Base-by-base conservation (phyloP, 2,888 invertebrate species). In the Polyommatus icarus region DNA sequence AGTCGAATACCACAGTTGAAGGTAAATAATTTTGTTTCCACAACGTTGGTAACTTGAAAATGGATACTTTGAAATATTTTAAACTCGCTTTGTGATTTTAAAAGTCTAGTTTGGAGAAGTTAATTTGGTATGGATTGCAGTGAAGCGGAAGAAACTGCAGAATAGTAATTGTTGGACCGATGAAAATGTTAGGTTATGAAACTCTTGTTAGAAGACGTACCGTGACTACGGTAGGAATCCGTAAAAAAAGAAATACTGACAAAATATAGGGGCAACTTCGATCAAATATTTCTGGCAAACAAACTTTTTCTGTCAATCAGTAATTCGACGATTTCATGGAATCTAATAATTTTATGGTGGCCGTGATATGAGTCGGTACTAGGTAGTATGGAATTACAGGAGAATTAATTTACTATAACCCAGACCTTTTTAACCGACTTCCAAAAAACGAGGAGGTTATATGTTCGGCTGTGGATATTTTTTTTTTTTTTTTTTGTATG, bases 21-120 rank as follows among this genome's bases (percentile, higher is more conserved):
- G 73, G 73, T 73, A 46, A 46, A 73, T 24, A 46, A 46, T 73
- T 73, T 50, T 15, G 72, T 73, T 40, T 73, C 40, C 72, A 46
- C 40, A 2, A 73, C 73, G 50, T 73, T 50, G 20, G 73, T 40
- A 67, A 67, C 29, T 24, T 67, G 72, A 72, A 72, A 36, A 36
- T 72, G 72, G 72, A 72, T 46, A 40, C 10, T 40, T 40, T 72
- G 29, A 20, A 72, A 72, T 72, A 72, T 72, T 40, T n/a, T 24
- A 67, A 67, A 67, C 61, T 67, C 29, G 20, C 61, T 29, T 67
- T 67, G 61, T 29, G 20, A 67, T 67, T 67, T 67, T 67, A 67
- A 67, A 29, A 67, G 61, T 61, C 12, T 12, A 3, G 61, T 20
- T 61, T 10, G 20, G 61, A 61, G 24, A 61, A 67, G 61, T 67